Percentiles rank a stretch among this genome's conserved stretches.
Conservation (phyloP, 1,140 invertebrate species). For the Atta colombica region DNA sequence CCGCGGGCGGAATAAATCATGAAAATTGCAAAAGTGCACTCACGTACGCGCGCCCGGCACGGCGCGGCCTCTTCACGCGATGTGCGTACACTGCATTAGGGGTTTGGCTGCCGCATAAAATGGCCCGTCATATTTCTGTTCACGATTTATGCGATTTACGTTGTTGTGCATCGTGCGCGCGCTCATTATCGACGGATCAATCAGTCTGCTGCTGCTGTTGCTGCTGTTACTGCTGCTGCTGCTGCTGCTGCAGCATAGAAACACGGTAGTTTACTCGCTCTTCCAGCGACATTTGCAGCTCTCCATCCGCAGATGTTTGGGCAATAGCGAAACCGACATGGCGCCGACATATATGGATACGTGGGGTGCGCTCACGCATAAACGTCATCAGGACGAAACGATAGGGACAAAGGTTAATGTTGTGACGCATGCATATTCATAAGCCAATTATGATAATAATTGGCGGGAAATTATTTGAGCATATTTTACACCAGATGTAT, state of each 20-base stretch:
- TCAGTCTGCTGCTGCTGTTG: not conserved
- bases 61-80: slow-evolving; percentile 1
- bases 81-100: slow-evolving; percentile 24
- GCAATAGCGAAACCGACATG: slow-evolving; percentile 12
- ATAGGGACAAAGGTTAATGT: slow-evolving; percentile 46
- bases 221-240: not conserved
- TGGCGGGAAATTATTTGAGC: slow-evolving; percentile 52
- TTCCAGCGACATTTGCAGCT: slow-evolving; percentile 63
- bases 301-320: slow-evolving; percentile 22
- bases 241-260: slow-evolving; percentile 21
- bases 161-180: slow-evolving; percentile 8
- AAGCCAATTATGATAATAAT: slow-evolving; percentile 67
- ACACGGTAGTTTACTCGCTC: slow-evolving; percentile 29
- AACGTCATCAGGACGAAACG: slow-evolving; percentile 38
- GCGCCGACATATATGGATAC: not conserved
- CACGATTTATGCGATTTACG: slow-evolving; percentile 57
- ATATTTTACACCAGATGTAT: slow-evolving; percentile 27
- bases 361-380: not conserved
- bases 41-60: not conserved
- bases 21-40: slow-evolving; percentile 45
- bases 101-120: not conserved
- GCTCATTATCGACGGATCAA: slow-evolving; percentile 55
- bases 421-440: slow-evolving; percentile 64
- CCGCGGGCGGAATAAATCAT: slow-evolving; percentile 54
- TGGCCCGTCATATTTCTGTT: slow-evolving; percentile 44